Base-by-base conservation (phyloP, 2,113 vertebrate genomes). In the Microtus ochrogaster region DNA sequence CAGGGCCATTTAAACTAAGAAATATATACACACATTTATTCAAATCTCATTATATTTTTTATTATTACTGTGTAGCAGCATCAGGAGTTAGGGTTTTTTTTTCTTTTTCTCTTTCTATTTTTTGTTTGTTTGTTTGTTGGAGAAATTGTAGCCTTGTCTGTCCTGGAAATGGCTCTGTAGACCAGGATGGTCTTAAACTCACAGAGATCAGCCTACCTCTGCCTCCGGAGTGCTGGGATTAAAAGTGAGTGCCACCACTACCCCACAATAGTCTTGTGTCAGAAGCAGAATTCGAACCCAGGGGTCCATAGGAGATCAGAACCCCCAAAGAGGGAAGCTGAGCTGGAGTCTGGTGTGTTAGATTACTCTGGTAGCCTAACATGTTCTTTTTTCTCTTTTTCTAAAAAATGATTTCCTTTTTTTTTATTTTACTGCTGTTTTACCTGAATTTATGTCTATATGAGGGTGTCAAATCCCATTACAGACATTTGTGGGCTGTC, bases 31-130 rank as follows among this genome's bases (percentile, higher is more conserved):
- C 92, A 73, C 19, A 84, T 24, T 88, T 55, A 79, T 70, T 88
- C 14, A 61, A 90, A 93, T 86, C 22, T 92, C 58, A 83, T 78
- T 83, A 58, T 6, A 52, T 28, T 58, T 93, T 78, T 94, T 68
- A 77, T 58, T 77, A 92, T 79, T 10, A 55, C 4, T 90, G 55
- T 87, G 63, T 70, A 73, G 47, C 19, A 82, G 81, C 7, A 55
- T 39, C 55, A 36, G 17, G 39, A 36, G 30, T 70, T 74, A 92
- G 0, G 41, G 65, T 94, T 87, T 82, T 90, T 70, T 47, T 21
- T 73, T 73, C n/a, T 73, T 39, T 39, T 65, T 65, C 2, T 84
- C 13, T 44, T 65, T 82, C 24, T 39, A 24, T 17, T 72, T n/a
- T 72, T 72, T n/a, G 70, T 73, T 41, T 41, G 19, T 74, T 74